Evolutionary conservation across 2,797 vertebrate species (phyloP), one percentile per base, ranked within the genome.

Genomic region (Lagorchestes hirsutus): DNA sequence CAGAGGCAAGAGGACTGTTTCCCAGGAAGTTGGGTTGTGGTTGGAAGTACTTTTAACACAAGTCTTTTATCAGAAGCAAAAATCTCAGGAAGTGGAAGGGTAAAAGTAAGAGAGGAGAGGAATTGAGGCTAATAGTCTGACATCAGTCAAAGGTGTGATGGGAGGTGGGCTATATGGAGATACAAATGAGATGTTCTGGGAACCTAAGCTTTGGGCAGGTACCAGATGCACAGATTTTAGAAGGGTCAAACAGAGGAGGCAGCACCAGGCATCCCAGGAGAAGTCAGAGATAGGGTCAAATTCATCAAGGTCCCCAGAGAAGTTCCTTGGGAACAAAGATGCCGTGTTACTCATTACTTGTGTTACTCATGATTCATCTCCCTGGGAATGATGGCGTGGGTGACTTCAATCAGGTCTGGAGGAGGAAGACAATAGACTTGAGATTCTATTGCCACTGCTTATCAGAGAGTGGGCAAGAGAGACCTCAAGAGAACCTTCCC

Each of bases 21-120:
- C 50, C 87, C 11, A 27, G 74, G 74, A 55, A 0, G 27, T 56
- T 22, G 27, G 59, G n/a, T 46, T 40, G 55, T 0, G 34, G 0
- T 62, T 67, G 24, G 92, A 67, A 67, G 92, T 54, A 50, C 54
- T 95, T 74, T 67, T 4, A 58, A 52, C 50, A 46, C 0, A 2
- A 55, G 34, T 40, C 52, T 90, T 96, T 55, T 24, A 24, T 82
- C 58, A 46, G 92, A 40, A 95, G 87, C 74, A n/a, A 31, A 94
- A 93, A 92, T 55, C 59, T 90, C 90, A 57, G 58, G 91, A 91
- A 54, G 4, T 55, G 24, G 87, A 90, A 40, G 54, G 82, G 93
- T 9, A 14, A 90, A 74, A 24, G 11, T 28, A 58, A 56, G 31
- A 28, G 46, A 2, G 22, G 67, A n/a, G 54, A 18, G 29, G 92